Conservation (phyloP, 2,797 vertebrate species). For the Salmo trutta region DNA sequence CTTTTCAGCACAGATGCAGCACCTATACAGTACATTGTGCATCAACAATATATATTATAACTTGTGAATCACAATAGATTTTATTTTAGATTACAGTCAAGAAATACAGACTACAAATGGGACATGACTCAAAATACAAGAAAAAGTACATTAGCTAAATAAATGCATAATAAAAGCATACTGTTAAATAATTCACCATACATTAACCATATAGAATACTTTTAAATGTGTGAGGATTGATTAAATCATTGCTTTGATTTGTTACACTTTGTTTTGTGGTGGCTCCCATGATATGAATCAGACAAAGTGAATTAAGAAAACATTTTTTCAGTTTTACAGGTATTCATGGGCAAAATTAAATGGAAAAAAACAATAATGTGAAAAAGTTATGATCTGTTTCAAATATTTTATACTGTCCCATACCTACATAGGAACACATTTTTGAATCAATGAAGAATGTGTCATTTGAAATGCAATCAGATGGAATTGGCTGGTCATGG, state of each 20-base stretch:
- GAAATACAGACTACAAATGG: conserved; percentile 46
- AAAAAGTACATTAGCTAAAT: conserved; percentile 18
- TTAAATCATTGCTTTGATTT: conserved; percentile 35
- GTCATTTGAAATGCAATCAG: conserved; percentile 1
- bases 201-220: not conserved
- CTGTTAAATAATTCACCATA: not conserved
- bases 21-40: not conserved
- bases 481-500: not conserved
- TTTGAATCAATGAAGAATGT: not conserved
- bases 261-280: conserved; percentile 15
- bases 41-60: not conserved
- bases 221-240: conserved; percentile 9
- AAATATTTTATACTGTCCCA: no score
- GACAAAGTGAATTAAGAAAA: conserved; percentile 7
- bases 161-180: conserved; percentile 8
- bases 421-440: not conserved
- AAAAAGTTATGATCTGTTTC: not conserved
- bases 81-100: conserved; percentile 44
- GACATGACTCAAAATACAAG: conserved; percentile 15
- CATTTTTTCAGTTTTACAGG: not conserved
- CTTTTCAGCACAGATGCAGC: not conserved
- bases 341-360: not conserved
- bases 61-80: conserved; percentile 22
- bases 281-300: conserved; percentile 6
- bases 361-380: not conserved